Percentiles rank a stretch among this genome's conserved stretches.
These are phyloP conservation scores for Crocodylus rhombifer DNA, from an alignment of 2,797 vertebrate species.

Conservation along the genomic window DNA sequence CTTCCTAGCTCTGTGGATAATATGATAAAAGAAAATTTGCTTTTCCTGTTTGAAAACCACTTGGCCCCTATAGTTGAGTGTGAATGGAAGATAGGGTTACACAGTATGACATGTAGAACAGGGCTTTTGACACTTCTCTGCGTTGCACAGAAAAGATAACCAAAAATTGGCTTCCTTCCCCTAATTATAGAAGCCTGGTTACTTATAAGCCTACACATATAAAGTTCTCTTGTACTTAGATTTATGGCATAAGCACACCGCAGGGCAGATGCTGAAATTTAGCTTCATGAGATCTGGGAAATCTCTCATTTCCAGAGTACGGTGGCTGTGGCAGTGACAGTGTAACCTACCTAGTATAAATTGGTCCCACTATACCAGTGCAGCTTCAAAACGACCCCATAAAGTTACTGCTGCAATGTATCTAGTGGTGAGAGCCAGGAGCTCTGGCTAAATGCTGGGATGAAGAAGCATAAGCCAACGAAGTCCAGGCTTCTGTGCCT, in stretches of 20 bases:
- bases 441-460: not conserved
- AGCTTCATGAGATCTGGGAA: not conserved
- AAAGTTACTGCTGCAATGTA: not conserved
- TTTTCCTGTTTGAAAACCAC: slow-evolving; percentile 30
- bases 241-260: not conserved
- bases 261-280: not conserved
- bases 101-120: not conserved
- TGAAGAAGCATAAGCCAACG: not conserved
- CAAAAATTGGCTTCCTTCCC: slow-evolving; percentile 24
- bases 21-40: not conserved
- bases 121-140: not conserved
- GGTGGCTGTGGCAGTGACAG: not conserved
- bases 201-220: not conserved
- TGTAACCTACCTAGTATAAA: slow-evolving; percentile 7
- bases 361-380: not conserved
- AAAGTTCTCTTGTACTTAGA: not conserved
- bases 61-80: not conserved
- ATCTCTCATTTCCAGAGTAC: not conserved
- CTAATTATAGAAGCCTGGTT: not conserved
- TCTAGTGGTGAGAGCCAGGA: not conserved
- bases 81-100: slow-evolving; percentile 44
- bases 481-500: not conserved
- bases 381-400: not conserved
- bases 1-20: not conserved
- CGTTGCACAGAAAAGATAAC: slow-evolving; percentile 6